These are phyloP conservation scores for Rhea americana DNA, from an alignment of 2,113 vertebrate species.

Conservation along the genomic window DNA sequence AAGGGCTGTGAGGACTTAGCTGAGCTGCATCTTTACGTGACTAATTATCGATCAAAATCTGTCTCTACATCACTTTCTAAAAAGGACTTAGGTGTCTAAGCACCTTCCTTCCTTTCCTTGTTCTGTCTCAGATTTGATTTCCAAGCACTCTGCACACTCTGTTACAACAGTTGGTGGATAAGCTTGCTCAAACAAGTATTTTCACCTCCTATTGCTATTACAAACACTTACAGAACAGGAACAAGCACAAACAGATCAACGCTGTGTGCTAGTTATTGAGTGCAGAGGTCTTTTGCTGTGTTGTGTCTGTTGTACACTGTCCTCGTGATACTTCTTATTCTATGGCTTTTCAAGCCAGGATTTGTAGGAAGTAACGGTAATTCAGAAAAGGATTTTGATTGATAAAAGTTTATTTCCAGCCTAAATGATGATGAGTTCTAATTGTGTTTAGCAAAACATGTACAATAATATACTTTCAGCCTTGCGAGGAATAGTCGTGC, in stretches of 20 bases:
- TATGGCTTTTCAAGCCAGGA: background rate
- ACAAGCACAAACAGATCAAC: constrained; percentile 17
- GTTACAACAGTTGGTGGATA: background rate
- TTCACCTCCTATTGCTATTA: constrained; percentile 1
- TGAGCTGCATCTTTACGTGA: background rate
- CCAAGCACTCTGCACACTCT: background rate
- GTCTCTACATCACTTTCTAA: background rate
- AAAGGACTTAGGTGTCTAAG: background rate
- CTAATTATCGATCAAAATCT: background rate
- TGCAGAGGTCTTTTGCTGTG: background rate
- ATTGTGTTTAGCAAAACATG: background rate
- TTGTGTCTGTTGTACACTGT: background rate
- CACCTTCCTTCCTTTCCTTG: background rate
- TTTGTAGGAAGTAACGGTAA: background rate
- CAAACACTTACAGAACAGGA: background rate
- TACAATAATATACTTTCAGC: background rate
- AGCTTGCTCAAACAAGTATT: constrained; percentile 56
- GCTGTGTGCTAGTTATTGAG: background rate
- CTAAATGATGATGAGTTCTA: background rate
- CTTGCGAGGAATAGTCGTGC: background rate
- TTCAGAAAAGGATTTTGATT: background rate
- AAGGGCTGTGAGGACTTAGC: background rate
- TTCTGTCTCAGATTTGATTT: background rate
- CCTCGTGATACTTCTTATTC: background rate
- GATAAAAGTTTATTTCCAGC: background rate